Evolutionary conservation across 2,888 invertebrate species (phyloP), one percentile per base, ranked within the genome.

Genomic region (Cephus spinipes): DNA sequence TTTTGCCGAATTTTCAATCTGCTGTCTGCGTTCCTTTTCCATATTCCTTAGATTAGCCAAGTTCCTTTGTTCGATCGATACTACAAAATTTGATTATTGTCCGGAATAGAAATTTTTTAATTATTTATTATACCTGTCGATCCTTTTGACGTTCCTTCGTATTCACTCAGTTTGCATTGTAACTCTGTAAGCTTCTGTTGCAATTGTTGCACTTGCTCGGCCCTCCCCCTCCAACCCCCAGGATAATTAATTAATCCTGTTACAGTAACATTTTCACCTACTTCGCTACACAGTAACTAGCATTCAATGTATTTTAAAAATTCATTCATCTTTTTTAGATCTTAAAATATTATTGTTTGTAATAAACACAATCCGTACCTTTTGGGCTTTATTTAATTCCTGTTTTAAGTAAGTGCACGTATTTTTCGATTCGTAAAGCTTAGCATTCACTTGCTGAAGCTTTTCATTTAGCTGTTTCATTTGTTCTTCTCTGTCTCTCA

Each of bases 161-260:
- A 80, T 36, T 87, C 83, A 82, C 91, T 93, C 23, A 95, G 84
- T 87, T 95, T 96, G 33, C 93, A 93, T 85, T 94, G 95, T 0
- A 96, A 89, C 75, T 96, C 96, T 11, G 90, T 90, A 75, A 96
- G 92, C 92, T 95, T 96, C 76, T 94, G 94, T 87, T 96, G 96
- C 74, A 97, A 90, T 23, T 94, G 91, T 0, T 94, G 89, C 79
- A 97, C 96, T 87, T 96, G 95, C 86, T 96, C 96, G 1, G 96
- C 95, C 81, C 96, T 93, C 0, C 97, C 96, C 82, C 96, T 94
- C 96, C 96, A 97, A 15, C 94, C 94, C 73, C 93, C 92, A 75
- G 93, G 91, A 80, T 93, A 93, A 83, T 93, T 93, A 75, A 93
- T 93, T 55, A 96, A 88, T 76, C 93, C 93, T 84, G 94, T 94